Evolutionary conservation across 2,888 invertebrate species (phyloP).

Genomic region (Himalopsyche anomala): DNA sequence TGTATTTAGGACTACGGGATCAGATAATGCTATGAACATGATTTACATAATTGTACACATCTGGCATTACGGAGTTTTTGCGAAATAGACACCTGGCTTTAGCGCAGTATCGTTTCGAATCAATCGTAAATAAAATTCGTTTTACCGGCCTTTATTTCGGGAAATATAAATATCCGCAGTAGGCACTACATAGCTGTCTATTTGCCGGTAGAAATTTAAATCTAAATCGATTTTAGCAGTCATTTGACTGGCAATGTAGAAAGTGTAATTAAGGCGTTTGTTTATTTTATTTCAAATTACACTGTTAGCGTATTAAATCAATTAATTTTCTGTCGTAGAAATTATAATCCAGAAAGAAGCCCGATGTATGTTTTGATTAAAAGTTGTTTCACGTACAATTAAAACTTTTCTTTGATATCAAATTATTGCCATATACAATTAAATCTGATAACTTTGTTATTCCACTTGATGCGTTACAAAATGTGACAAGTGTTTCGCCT

Average conservation of each 20-base stretch:
- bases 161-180: slow-evolving; percentile 2
- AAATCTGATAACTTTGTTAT: no score
- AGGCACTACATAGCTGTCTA: not conserved
- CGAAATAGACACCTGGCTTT: not conserved
- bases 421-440: no score
- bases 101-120: not conserved
- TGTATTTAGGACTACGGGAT: no score
- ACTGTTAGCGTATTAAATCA: not conserved
- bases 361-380: no score
- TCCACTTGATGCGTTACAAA: no score
- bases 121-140: slow-evolving; percentile 38
- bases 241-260: slow-evolving; percentile 2
- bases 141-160: not conserved
- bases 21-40: no score
- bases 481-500: no score
- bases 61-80: no score
- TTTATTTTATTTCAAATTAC: slow-evolving; percentile 6
- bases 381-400: no score
- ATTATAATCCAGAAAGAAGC: no score
- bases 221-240: slow-evolving; percentile 26
- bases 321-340: not conserved
- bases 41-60: no score
- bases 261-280: not conserved
- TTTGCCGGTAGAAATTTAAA: not conserved
- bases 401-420: no score